Conservation (phyloP, 2,113 vertebrate species). For the Brachionichthys hirsutus region DNA sequence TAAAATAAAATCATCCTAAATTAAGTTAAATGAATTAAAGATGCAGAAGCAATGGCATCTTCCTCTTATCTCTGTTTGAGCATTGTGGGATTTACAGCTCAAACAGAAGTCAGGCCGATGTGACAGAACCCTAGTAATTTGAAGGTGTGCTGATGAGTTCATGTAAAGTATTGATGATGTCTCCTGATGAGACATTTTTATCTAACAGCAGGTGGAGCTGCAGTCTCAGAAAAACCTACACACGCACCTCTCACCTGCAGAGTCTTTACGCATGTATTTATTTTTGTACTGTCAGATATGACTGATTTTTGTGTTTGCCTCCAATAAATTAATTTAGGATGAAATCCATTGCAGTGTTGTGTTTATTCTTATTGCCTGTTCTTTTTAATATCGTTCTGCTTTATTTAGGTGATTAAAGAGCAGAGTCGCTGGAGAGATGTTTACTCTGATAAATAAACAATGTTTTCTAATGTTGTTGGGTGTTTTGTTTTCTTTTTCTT, state of each 20-base stretch:
- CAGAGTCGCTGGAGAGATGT: no score
- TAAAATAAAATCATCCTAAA: no score
- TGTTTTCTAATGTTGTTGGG: neutral
- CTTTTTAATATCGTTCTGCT: neutral
- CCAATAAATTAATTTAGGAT: conserved; percentile 51
- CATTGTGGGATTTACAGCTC: neutral
- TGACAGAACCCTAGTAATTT: neutral
- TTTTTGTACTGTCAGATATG: conserved; percentile 10
- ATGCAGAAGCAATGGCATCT: neutral
- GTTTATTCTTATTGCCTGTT: neutral
- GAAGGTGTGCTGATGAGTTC: conserved; percentile 1
- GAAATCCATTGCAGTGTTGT: neutral
- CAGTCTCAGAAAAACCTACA: conserved; percentile 28
- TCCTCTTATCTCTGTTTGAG: neutral
- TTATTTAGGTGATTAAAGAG: neutral
- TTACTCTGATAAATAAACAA: neutral
- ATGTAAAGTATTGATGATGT: neutral
- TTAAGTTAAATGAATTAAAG: neutral
- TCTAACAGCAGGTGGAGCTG: conserved; percentile 57
- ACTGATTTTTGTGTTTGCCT: neutral
- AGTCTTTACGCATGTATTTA: conserved; percentile 21
- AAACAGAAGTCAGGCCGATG: neutral
- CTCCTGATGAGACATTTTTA: neutral
- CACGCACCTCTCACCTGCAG: neutral
- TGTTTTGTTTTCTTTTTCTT: no score